Percentiles rank a stretch among this genome's conserved stretches.
Conservation (phyloP, 1,140 invertebrate genomes). For the Formica selysi region DNA sequence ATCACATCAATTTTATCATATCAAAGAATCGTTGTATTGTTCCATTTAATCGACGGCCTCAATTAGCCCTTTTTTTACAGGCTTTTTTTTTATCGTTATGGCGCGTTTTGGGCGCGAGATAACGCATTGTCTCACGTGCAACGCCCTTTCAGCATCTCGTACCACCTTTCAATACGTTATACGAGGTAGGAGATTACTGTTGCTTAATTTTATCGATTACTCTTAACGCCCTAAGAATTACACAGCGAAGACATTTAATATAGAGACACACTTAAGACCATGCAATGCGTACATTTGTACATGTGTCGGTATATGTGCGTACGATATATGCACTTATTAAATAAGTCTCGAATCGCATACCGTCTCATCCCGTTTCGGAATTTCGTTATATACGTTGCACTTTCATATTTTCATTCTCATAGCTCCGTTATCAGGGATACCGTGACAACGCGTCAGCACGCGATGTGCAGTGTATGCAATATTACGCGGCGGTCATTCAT, state of each 20-base stretch:
- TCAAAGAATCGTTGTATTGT: neutral
- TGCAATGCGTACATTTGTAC: conserved; percentile 57
- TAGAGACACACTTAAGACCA: conserved; percentile 61
- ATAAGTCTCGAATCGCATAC: conserved; percentile 16
- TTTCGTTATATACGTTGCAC: conserved; percentile 21
- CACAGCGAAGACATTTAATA: conserved; percentile 58
- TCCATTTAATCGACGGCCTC: conserved; percentile 7
- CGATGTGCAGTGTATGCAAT: neutral
- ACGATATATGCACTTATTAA: conserved; percentile 49
- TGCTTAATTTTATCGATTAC: conserved; percentile 63
- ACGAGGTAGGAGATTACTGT: conserved; percentile 62
- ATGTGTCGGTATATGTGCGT: conserved; percentile 62
- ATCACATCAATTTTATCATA: neutral
- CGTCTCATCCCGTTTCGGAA: neutral
- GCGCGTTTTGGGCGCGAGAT: neutral
- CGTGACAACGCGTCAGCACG: neutral
- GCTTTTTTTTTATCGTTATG: neutral
- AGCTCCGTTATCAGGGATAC: neutral
- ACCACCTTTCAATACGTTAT: conserved; percentile 36
- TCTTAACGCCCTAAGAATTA: conserved; percentile 56
- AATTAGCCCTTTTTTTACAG: conserved; percentile 12
- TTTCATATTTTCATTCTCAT: conserved; percentile 32
- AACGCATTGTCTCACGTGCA: neutral
- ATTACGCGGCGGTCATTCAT: neutral
- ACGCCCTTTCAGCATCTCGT: neutral